Evolutionary conservation across 2,888 invertebrate species (phyloP), one percentile per base, ranked within the genome.

Genomic region (Macrophya annulata): DNA sequence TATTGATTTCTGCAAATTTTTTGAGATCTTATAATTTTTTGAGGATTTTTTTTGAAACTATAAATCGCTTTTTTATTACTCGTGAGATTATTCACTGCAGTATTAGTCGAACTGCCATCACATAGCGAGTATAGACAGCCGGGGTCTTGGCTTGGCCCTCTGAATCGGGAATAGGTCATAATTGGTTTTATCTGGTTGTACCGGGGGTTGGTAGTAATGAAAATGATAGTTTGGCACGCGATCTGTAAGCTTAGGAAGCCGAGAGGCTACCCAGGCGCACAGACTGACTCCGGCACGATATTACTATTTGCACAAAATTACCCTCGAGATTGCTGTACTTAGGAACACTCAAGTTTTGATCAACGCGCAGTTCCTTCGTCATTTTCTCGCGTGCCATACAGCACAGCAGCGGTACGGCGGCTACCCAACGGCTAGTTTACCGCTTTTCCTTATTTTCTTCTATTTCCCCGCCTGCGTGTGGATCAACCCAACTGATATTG

Each of bases 291-390:
- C 62, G 81, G 77, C 91, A 91, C 91, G 92, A 91, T 91, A 92
- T 92, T 92, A 92, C 91, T 92, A 92, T 92, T 92, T 92, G 92
- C 91, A 91, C 92, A 92, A 92, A 92, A 92, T 92, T 92, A 92
- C 90, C 89, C 86, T 88, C 86, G 71, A 90, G 90, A 91, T 91
- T 91, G 90, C 91, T 86, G 88, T 89, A 90, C 90, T 91, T 91
- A 90, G 86, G 89, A 87, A 89, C 89, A 88, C 90, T 89, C 88
- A 88, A 89, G 88, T 89, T 88, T 89, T 88, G 91, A 91, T 92
- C 91, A 89, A 86, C 84, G 87, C 85, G 45, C 72, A n/a, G 59
- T 59, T 62, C 59, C 76, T 84, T 76, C 76, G 76, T 74, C 84
- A 72, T 55, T 62, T 84, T 84, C 84, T 84, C 84, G 84, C 84